Base-by-base conservation (phyloP, 2,113 vertebrate species). In the Vanacampus margaritifer region DNA sequence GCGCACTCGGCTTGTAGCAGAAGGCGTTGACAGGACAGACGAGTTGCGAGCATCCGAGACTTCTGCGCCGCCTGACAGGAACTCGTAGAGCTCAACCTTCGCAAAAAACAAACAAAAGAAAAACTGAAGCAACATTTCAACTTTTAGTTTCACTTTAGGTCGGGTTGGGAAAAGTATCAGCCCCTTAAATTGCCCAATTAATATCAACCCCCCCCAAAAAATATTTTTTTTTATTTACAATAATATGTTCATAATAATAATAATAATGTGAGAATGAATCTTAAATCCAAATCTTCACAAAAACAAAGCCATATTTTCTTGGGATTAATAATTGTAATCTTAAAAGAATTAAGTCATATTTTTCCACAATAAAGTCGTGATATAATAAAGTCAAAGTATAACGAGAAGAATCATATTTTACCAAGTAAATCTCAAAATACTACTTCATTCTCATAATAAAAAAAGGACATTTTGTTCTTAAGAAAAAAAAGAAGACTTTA, bases 61-160 rank as follows among this genome's bases (percentile, higher is more conserved):
- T 32, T 83, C 84, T 0, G 6, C 26, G 69, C 79, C 70, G 0
- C 92, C 92, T 50, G 71, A 87, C 63, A 98, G 87, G 88, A 97
- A 98, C 64, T 94, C 90, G 66, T 93, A 82, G 17, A 99, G 81
- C 24, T 94, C 89, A 75, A 81, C 87, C 97, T 98, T 80, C 74
- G 69, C 21, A 65, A 67, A n/a, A 74, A 79, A 32, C 80, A 78
- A 26, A 53, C 5, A 50, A 3, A 0, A 50, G 3, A 51, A 9
- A n/a, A 7, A n/a, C 2, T 8, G 2, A 51, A 3, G 28, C 28
- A 32, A 32, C 28, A 32, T 32, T 32, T 32, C 28, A 2, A n/a
- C 21, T 8, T 51, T 51, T 51, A 19, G 7, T 21, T 21, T 50
- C 48, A 10, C 48, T 51, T n/a, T 32, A 32, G 28, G 28, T 32